phyloP scores from a whole-genome alignment of 2,113 vertebrate species.

The Raphicerus campestris region DNA sequence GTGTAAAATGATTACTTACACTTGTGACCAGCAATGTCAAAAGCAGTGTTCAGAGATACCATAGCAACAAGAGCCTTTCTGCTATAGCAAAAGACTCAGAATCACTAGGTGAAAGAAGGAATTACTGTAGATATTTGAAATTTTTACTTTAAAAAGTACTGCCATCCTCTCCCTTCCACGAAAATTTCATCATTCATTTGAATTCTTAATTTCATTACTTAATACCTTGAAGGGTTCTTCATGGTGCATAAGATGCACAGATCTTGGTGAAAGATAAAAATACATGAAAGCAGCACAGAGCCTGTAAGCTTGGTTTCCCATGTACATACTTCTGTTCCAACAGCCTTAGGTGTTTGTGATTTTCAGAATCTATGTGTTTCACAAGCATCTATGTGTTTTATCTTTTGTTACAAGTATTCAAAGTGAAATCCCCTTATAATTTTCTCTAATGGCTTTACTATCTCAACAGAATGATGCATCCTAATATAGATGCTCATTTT shows the following conservation, averaged over 20 bases:
- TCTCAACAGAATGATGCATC: not conserved
- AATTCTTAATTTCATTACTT: not conserved
- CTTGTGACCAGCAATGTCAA: not conserved
- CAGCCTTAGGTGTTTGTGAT: not conserved
- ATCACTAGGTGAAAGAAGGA: not conserved
- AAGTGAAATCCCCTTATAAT: constrained; percentile 4
- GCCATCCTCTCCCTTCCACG: not conserved
- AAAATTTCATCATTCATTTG: not conserved
- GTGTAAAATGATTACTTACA: not conserved
- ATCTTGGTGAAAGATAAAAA: rapidly evolving
- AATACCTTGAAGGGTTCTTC: not conserved
- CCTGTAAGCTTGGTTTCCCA: not conserved
- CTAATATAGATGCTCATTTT: not conserved
- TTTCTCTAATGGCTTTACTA: not conserved
- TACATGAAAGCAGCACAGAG: not conserved
- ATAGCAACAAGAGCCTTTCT: not conserved
- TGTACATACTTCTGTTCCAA: not conserved
- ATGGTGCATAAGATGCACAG: not conserved
- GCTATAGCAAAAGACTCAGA: not conserved
- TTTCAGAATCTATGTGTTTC: not conserved
- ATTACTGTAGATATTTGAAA: not conserved
- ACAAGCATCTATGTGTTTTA: not conserved
- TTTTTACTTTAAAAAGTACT: not conserved
- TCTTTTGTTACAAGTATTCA: not conserved
- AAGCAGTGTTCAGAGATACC: not conserved